Percentiles rank a stretch among this genome's conserved stretches.
Evolutionary conservation across 2,888 invertebrate genomes (phyloP).

Genomic region (Drosophila imparisetae): DNA sequence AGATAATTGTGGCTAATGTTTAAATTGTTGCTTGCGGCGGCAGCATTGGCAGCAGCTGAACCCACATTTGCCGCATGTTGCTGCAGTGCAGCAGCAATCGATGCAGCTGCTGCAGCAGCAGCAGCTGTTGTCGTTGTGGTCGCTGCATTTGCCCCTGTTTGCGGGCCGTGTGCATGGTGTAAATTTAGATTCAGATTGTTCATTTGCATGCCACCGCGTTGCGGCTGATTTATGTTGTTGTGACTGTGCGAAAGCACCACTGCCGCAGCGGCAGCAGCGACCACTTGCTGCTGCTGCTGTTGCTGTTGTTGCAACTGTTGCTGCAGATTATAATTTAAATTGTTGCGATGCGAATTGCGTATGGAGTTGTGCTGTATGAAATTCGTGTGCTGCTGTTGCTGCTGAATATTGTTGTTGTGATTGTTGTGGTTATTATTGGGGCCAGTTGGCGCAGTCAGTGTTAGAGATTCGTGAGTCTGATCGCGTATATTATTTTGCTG

Average conservation of each 20-base stretch:
- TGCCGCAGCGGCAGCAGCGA: constrained; percentile 81
- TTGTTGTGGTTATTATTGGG: constrained; percentile 49
- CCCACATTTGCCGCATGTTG: constrained; percentile 63
- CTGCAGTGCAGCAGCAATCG: constrained; percentile 61
- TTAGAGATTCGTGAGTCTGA: constrained; percentile 80
- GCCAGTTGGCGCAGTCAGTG: constrained; percentile 63
- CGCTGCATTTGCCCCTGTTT: constrained; percentile 82
- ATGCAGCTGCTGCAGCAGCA: constrained; percentile 67
- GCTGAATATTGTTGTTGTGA: constrained; percentile 69
- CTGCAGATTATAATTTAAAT: constrained; percentile 81
- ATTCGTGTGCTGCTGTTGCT: constrained; percentile 60
- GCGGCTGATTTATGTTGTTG: constrained; percentile 64
- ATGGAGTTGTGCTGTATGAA: constrained; percentile 83
- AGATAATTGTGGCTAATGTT: constrained; percentile 75
- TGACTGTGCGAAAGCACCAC: constrained; percentile 75
- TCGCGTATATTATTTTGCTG: constrained; percentile 81
- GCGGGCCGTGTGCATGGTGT: constrained; percentile 73
- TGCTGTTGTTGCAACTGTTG: constrained; percentile 75
- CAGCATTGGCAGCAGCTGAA: constrained; percentile 55
- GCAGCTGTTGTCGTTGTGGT: constrained; percentile 69
- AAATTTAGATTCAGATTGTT: constrained; percentile 82
- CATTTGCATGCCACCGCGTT: constrained; percentile 80
- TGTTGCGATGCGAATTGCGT: constrained; percentile 83
- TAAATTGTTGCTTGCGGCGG: constrained; percentile 61
- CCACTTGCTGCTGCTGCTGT: constrained; percentile 75